Evolutionary conservation across 2,797 vertebrate species (phyloP), one percentile per base, ranked within the genome.

Genomic region (Vespertilio murinus): DNA sequence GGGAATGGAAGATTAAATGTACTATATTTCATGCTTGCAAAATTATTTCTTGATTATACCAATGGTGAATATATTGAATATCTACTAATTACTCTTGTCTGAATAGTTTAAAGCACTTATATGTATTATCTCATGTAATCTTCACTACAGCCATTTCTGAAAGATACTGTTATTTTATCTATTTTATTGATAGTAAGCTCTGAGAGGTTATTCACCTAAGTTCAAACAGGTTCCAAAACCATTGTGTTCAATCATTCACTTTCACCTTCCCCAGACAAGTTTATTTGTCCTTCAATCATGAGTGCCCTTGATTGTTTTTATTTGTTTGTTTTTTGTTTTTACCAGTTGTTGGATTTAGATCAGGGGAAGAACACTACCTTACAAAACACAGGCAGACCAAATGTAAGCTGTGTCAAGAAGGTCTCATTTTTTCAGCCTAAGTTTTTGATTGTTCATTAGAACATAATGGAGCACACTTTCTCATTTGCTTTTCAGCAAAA

Each of bases 401-500:
- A 61, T 14, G 8, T 69, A 64, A 87, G n/a, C 78, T 82, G 28
- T 56, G 52, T 79, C n/a, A 92, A 95, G 78, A 90, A 30, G 9
- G 7, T 87, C 92, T 75, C 73, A 79, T 59, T 89, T 90, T 89
- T 95, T 92, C 30, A 96, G 30, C 25, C 71, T 23, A 92, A 96
- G 42, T 69, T 70, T 96, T 97, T 88, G 59, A 49, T 81, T 90
- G 25, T 52, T 96, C 96, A 86, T 95, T 85, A 96, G 52, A n/a
- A 94, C 82, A 89, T 96, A 97, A 97, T 90, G 96, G 91, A 97
- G 90, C 93, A 45, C 71, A 87, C 25, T 94, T 97, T 96, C 95
- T 97, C 93, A 94, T 98, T 98, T 98, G 93, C 95, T 97, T 98
- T 94, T 56, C 70, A 95, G 94, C 94, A 96, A 96, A 97, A 97